Evolutionary conservation across 2,888 invertebrate genomes (phyloP).

Genomic region (Synanthedon tipuliformis): DNA sequence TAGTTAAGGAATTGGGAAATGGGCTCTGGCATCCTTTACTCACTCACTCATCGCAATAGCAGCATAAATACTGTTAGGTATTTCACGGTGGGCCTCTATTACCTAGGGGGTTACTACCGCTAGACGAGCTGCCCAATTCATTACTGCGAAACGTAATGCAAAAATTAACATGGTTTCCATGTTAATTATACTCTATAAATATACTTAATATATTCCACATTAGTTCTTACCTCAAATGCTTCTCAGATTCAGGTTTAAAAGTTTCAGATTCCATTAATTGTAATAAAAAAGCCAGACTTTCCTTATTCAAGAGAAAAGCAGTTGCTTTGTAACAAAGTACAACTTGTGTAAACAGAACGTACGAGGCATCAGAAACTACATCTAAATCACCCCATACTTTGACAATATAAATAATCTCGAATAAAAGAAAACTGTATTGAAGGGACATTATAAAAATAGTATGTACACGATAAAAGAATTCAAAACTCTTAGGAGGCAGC

Average conservation of each 20-base stretch:
- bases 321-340: constrained; percentile 48
- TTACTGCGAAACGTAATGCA: too few species aligned
- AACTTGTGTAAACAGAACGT: constrained; percentile 48
- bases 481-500: constrained; percentile 24
- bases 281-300: constrained; percentile 23
- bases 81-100: too few species aligned
- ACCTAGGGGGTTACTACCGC: too few species aligned
- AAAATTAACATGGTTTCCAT: too few species aligned
- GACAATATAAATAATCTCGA: constrained; percentile 43
- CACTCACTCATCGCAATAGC: too few species aligned
- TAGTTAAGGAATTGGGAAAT: too few species aligned
- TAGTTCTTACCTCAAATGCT: constrained; percentile 31
- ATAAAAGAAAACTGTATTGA: constrained; percentile 41
- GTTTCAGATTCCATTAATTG: constrained; percentile 29
- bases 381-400: constrained; percentile 48
- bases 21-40: too few species aligned
- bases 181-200: too few species aligned
- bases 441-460: constrained; percentile 28
- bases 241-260: constrained; percentile 26
- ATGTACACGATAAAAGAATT: constrained; percentile 22
- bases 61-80: too few species aligned
- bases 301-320: constrained; percentile 33
- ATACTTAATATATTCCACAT: too few species aligned
- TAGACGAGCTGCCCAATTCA: too few species aligned
- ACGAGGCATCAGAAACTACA: constrained; percentile 45